Base-by-base conservation (phyloP, 2,797 vertebrate genomes). In the Rhadinocentrus ornatus region DNA sequence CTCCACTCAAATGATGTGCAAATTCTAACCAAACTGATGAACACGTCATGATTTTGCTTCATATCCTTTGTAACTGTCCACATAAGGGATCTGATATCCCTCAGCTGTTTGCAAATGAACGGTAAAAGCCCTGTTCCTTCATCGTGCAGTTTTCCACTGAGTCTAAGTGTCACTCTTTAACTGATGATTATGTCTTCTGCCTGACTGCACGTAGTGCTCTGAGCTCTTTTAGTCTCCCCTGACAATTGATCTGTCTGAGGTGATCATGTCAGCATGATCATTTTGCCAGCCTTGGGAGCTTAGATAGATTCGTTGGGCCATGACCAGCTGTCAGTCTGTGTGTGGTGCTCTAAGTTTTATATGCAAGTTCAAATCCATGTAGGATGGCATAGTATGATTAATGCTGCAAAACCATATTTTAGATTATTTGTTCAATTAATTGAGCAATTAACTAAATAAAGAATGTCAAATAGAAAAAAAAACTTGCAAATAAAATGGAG, bases 191-290 rank as follows among this genome's bases (percentile, higher is more conserved):
- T 75, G 86, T 86, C 84, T 70, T 26, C 59, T 83, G 88, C 86
- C 66, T 85, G 82, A 80, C 77, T 90, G 88, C 86, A 81, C 77
- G 78, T 58, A 73, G 72, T 35, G 69, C 85, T 85, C 75, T 13
- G 71, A 65, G 87, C 85, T 88, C 65, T 3, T 50, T 84, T 84
- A 22, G 3, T 76, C 78, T 90, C 88, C 87, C 84, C 71, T 72
- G 83, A 82, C 71, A 24, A 56, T 74, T 72, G 73, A 73, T 85
- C 78, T 89, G 91, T 94, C 92, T 82, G 71, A 86, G 88, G 80
- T 80, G 84, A 92, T 94, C 83, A 84, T 88, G 87, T 93, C 90
- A 90, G 79, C 69, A 54, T 80, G 87, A 90, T 93, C 81, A 73
- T 85, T 88, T 86, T 62, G 73, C 85, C 78, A 77, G 88, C 83